Evolutionary conservation across 2,113 vertebrate genomes (phyloP), one percentile per base, ranked within the genome.

Genomic region (Coregonus clupeaformis): DNA sequence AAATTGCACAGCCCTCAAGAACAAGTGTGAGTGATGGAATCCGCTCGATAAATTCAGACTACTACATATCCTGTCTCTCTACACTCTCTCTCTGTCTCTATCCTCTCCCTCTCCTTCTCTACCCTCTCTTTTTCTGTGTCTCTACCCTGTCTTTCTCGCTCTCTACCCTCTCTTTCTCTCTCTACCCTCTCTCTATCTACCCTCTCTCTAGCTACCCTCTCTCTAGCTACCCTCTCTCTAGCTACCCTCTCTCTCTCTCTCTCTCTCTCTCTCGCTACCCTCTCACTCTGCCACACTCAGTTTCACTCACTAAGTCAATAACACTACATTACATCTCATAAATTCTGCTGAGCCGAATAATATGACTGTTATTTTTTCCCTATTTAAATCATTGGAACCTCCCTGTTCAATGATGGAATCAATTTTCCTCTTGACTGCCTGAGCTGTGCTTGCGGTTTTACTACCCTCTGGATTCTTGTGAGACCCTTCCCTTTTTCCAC

Each of bases 361-460:
- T 24, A 52, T 66, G 42, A 74, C 72, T 66, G 55, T 36, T n/a
- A 11, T 42, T 68, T 68, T 65, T 68, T 25, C 45, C 63, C 75
- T 13, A 55, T 71, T 71, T 32, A 32, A 32, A 57, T 79, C 72
- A 29, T 13, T 74, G 25, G 16, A 12, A 68, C 64, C 68, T 29
- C 22, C 22, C 30, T 1, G 11, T 68, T 45, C 68, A 73, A 55
- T 74, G 45, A 75, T 57, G 18, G 77, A 63, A n/a, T 59, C 64
- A 12, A 76, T 81, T 74, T 76, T 72, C 45, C 18, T 11, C 47
- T 67, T n/a, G 22, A 68, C 47, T 73, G 67, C 59, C 68, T 75
- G 45, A 77, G 62, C 57, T 16, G 36, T 18, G 18, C 67, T 12
- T 68, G 14, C 14, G 4, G 11, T 72, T 73, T 45, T 71, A 45